A percentile compares a stretch with the other conserved stretches of the same genome.
Evolutionary conservation across 2,113 vertebrate genomes (phyloP).

Genomic region (Xiphophorus maculatus): DNA sequence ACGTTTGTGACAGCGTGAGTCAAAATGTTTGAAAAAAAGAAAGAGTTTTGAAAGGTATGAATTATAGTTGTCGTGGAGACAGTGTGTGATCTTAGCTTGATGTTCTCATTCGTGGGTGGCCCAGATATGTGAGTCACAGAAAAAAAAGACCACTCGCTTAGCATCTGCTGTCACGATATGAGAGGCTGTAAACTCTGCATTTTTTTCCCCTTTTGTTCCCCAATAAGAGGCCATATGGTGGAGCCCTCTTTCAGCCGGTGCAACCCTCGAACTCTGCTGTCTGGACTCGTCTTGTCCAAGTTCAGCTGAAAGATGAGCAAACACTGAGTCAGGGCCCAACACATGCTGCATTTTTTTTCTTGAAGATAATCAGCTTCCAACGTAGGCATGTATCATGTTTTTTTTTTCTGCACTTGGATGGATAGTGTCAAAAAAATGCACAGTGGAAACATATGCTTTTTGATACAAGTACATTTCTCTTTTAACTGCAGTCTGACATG

Average conservation of each 20-base stretch:
- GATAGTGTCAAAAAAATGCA: neutral
- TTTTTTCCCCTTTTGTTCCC: conserved; percentile 34
- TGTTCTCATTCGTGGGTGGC: conserved; percentile 65
- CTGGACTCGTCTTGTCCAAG: conserved; percentile 6
- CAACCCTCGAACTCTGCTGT: conserved; percentile 12
- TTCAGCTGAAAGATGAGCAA: conserved; percentile 14
- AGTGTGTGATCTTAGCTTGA: conserved; percentile 63
- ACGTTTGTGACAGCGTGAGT: conserved; percentile 13
- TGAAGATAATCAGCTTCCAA: neutral
- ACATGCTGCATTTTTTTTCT: conserved; percentile 17
- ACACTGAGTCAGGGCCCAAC: conserved; percentile 3
- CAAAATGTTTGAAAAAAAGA: conserved; percentile 20
- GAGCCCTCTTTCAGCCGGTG: conserved; percentile 26
- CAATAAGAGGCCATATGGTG: conserved; percentile 55
- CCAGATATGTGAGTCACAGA: conserved; percentile 77
- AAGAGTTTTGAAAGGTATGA: conserved; percentile 59
- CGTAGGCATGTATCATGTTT: neutral
- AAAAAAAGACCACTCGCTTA: conserved; percentile 65
- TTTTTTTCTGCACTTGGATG: neutral
- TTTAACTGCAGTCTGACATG: neutral
- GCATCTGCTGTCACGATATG: conserved; percentile 75
- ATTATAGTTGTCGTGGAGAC: conserved; percentile 79
- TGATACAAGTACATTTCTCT: neutral
- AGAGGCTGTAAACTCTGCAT: conserved; percentile 61
- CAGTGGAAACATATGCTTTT: neutral